These are phyloP conservation scores for Passerculus sandwichensis DNA, from an alignment of 2,797 vertebrate species.

Conservation along the genomic window DNA sequence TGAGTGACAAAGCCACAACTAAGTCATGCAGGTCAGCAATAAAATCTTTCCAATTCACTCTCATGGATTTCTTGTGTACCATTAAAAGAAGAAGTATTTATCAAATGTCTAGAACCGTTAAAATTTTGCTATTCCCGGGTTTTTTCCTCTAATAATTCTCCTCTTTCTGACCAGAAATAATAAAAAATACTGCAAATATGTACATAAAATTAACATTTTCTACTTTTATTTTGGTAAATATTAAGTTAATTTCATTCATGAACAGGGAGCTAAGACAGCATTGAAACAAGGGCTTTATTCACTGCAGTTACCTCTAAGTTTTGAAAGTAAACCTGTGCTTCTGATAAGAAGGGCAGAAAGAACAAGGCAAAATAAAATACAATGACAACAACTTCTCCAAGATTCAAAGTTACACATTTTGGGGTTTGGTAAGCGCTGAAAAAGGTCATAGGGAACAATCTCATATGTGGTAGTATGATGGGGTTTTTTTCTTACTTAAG, in stretches of 20 bases:
- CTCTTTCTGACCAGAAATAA: background rate
- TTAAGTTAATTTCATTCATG: background rate
- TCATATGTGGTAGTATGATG: background rate
- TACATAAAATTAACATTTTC: background rate
- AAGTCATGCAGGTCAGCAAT: constrained; percentile 69
- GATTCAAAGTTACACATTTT: background rate
- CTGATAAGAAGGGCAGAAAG: background rate
- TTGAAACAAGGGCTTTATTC: background rate
- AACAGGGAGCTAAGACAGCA: background rate
- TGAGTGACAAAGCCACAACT: constrained; percentile 68
- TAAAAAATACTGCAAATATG: accelerated
- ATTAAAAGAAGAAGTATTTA: constrained; percentile 1
- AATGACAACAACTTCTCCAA: background rate
- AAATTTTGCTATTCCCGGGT: constrained; percentile 3
- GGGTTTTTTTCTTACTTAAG: background rate
- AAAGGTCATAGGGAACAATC: background rate
- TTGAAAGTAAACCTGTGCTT: background rate
- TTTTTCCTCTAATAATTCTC: background rate
- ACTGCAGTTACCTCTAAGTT: background rate
- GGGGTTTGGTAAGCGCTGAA: background rate
- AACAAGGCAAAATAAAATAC: background rate
- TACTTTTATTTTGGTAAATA: background rate
- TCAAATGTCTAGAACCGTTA: constrained; percentile 31
- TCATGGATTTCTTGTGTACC: constrained; percentile 24
- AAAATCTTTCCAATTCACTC: constrained; percentile 63